Evolutionary conservation across 2,888 invertebrate species (phyloP), one percentile per base, ranked within the genome.

Genomic region (Unio delphinus): DNA sequence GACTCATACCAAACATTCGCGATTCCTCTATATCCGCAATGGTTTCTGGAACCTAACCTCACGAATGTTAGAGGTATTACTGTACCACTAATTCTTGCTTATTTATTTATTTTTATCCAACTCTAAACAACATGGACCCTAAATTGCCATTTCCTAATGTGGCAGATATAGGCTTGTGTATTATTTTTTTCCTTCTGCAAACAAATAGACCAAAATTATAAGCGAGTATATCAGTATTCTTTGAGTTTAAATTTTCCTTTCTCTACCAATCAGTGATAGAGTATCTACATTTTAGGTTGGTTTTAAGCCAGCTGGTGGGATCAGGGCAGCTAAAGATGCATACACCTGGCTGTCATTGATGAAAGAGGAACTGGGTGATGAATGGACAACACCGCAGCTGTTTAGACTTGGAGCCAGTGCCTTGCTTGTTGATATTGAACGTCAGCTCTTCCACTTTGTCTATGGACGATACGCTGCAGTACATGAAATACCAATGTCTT

Each of bases 291-390:
- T 87, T 61, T 86, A 96, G 95, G 94, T 99, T 75, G 99, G 99
- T 3, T 93, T 99, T 70, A 99, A 99, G 91, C 98, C 99, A 28
- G 99, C 99, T 28, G 99, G 99, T 23, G 99, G 99, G 15, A 95
- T 99, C 62, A 93, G 95, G 76, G 95, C 95, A 0, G 93, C 94
- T 0, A 92, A 93, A 63, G 97, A 99, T 88, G 95, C 96, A 0
- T 92, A 98, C 55, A 92, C 93, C 72, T 99, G 97, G 97, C 91
- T 97, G 82, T 92, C 94, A 6, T 90, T 99, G 72, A 93, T 98
- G 15, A 93, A 95, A 87, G 93, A 94, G 81, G 94, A 96, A 76
- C 92, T 99, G 23, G 99, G 98, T 2, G 91, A 93, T 67, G 94
- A 94, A 23, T 99, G 98, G 98, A 90, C 98, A 64, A 92, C 92